Base-by-base conservation (phyloP, 2,888 invertebrate species). In the Xestia sexstrigata region DNA sequence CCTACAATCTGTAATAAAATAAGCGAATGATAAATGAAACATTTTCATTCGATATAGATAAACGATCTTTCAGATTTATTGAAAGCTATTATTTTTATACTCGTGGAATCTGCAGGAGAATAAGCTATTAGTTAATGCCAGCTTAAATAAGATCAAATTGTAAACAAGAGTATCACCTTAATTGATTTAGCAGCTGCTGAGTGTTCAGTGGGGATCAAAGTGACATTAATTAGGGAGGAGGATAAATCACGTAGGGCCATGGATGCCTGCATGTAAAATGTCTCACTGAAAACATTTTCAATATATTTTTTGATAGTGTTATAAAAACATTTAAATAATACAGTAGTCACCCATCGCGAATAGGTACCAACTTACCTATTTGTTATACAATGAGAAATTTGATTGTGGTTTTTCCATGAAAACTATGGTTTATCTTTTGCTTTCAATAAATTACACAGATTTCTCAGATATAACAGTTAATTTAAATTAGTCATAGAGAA, bases 11-110 rank as follows among this genome's bases (percentile, higher is more conserved):
- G 15, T 20, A 45, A 17, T 23, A 30, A 39, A 60, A 42, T 60
- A 26, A 17, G 13, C 49, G 42, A 76, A 63, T 78, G 77, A 77
- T 76, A 76, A 76, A 78, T 76, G n/a, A 35, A 52, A 55, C 30
- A 30, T 76, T 68, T 78, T 79, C 62, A 68, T n/a, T 73, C 47
- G 39, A 58, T 63, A 65, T 11, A 62, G 23, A 78, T 67, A 45
- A 68, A 79, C 73, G 65, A 42, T 45, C 52, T 58, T 69, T 79
- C 26, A 26, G 23, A 65, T 55, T 30, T 72, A 78, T 69, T 65
- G 45, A 60, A 74, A 80, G 55, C 67, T 20, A 49, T 49, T 35
- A 35, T 5, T 35, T 35, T 58, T 60, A 30, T 17, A 60, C 60
- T 60, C 30, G 30, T 60, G 60, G 13, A 68, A 55, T 45, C 13